Percentiles rank a stretch among this genome's conserved stretches.
phyloP scores from a whole-genome alignment of 1,140 invertebrate genomes.

The Drosophila triauraria region DNA sequence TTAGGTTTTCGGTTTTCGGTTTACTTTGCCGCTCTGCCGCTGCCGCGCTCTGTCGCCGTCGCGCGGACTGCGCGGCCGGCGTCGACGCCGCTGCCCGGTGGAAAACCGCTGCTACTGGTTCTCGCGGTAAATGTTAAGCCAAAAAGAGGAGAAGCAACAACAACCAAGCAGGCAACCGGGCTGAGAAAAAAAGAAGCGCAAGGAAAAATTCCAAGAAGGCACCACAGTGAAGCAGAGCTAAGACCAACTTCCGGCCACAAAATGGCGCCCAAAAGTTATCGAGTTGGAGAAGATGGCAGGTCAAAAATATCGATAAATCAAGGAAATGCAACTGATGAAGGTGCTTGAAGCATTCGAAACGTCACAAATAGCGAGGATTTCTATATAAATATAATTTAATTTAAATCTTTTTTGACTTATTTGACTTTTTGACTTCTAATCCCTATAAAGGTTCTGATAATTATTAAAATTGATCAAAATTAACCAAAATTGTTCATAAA shows the following conservation, averaged over 20 bases:
- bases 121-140: conserved; percentile 85
- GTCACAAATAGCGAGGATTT: too few species aligned
- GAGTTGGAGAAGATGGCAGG: too few species aligned
- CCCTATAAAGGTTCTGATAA: too few species aligned
- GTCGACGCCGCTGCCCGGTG: conserved; percentile 36
- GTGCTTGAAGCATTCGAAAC: too few species aligned
- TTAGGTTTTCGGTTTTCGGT: conserved; percentile 60
- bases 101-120: conserved; percentile 85
- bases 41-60: conserved; percentile 8
- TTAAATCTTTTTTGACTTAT: too few species aligned
- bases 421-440: too few species aligned
- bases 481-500: too few species aligned
- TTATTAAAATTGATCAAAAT: too few species aligned
- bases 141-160: conserved; percentile 67
- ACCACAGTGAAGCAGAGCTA: neutral
- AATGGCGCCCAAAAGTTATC: too few species aligned
- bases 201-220: conserved; percentile 15
- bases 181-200: neutral
- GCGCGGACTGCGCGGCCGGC: conserved; percentile 13
- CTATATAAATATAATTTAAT: too few species aligned
- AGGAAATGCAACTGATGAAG: too few species aligned
- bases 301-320: too few species aligned
- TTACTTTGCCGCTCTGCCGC: conserved; percentile 40
- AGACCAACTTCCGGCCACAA: neutral
- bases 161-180: conserved; percentile 4